Evolutionary conservation across 2,113 vertebrate genomes (phyloP).

Genomic region (Dasypus novemcinctus): DNA sequence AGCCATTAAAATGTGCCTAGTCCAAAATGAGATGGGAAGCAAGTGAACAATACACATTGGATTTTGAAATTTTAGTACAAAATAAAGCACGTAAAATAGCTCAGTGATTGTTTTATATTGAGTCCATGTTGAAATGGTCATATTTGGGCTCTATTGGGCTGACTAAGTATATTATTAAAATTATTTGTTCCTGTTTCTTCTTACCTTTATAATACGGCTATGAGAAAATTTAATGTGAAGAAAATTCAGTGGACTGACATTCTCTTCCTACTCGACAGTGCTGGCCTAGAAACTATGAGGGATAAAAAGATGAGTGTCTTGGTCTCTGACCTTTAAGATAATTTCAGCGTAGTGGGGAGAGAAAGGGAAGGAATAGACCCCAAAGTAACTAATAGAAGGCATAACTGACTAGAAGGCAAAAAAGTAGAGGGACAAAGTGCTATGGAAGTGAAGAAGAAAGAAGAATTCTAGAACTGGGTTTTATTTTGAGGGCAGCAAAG

Average conservation of each 20-base stretch:
- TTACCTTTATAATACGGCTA: not conserved
- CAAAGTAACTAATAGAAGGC: not conserved
- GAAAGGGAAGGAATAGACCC: not conserved
- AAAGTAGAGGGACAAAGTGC: not conserved
- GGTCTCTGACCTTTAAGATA: not conserved
- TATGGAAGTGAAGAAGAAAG: not conserved
- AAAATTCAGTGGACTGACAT: not conserved
- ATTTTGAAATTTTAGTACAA: not conserved
- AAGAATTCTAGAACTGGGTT: not conserved
- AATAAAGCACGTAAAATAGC: not conserved
- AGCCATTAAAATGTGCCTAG: not conserved
- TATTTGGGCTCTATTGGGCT: not conserved
- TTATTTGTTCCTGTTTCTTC: conserved; percentile 24
- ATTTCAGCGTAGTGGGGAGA: not conserved
- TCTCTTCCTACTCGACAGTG: not conserved
- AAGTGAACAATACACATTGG: not conserved
- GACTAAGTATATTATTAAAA: conserved; percentile 12
- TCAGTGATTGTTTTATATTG: not conserved
- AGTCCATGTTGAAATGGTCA: not conserved
- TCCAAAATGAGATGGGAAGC: not conserved
- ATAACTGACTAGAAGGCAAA: not conserved
- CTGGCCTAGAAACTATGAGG: not conserved
- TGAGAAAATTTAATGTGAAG: conserved; percentile 14
- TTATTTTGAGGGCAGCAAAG: not conserved
- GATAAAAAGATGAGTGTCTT: conserved; percentile 36